Base-by-base conservation (phyloP, 2,888 invertebrate genomes). In the Pristionchus entomophagus region DNA sequence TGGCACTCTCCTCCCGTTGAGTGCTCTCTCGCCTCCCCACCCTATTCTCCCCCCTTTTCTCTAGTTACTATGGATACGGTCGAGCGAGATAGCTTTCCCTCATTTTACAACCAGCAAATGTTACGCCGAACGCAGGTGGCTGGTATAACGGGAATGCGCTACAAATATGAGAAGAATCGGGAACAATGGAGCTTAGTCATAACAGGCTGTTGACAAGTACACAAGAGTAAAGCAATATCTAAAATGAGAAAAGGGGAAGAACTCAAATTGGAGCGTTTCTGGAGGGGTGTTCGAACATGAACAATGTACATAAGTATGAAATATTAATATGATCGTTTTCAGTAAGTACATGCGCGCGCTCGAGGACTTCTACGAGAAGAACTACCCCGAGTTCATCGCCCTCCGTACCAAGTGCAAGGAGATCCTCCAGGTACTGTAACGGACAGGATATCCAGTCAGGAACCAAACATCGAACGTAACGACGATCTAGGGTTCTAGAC, bases 321-420 rank as follows among this genome's bases (percentile, higher is more conserved):
- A 2, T 1, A 35, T 32, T 4, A 38, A 6, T 38, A n/a, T n/a
- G n/a, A 45, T 45, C n/a, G 0, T n/a, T 86, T 89, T 53, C 82
- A 97, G 97, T 94, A 99, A 99, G 95, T 99, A 99, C 95, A 97
- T 97, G 95, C 96, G 98, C 89, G 97, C 99, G 84, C 95, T 99
- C 93, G 99, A 99, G 93, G 99, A 99, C 94, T 99, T 97, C 95
- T 99, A 99, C 94, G 99, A 99, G 94, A 98, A 98, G 95, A 97
- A 97, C 95, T 98, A 97, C 95, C 95, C 96, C 12, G 99, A 99
- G 94, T 99, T 99, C 94, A 97, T 99, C 85, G 96, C 98, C 19
- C 96, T 99, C 86, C 96, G 99, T 95, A 98, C 97, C 83, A 99
- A 99, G 95, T 94, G 94, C 89, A 96, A 96, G 95, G 97, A 98